Percentiles rank a stretch among this genome's conserved stretches.
These are phyloP conservation scores for Erethizon dorsatum DNA, from an alignment of 2,797 vertebrate species.

Conservation along the genomic window DNA sequence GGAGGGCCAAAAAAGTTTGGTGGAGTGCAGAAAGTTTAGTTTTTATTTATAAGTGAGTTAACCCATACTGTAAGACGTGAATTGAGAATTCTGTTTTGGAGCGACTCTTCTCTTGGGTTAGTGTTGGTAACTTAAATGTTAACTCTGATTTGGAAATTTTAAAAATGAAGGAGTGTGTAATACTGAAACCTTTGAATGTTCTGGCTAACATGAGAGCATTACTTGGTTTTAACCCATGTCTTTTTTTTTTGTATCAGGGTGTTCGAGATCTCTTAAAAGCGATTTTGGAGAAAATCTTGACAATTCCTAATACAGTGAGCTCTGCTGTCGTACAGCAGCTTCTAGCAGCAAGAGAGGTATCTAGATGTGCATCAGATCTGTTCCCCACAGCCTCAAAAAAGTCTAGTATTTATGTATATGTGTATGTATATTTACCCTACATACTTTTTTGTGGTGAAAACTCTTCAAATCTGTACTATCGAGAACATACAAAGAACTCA, in stretches of 20 bases:
- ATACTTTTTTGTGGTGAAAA: background rate
- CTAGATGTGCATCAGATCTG: background rate
- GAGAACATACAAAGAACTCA: too few species aligned
- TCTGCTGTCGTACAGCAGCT: slow-evolving; percentile 98
- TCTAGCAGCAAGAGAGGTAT: slow-evolving; percentile 96
- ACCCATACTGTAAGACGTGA: background rate
- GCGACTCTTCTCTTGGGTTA: background rate
- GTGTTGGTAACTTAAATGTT: background rate
- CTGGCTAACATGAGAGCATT: background rate
- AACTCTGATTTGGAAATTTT: slow-evolving; percentile 4
- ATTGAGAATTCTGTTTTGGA: slow-evolving; percentile 30
- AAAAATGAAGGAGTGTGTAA: background rate
- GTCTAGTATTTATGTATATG: background rate
- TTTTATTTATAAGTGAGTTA: slow-evolving; percentile 51
- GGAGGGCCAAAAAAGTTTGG: background rate
- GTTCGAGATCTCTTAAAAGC: slow-evolving; percentile 97
- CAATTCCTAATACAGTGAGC: slow-evolving; percentile 97
- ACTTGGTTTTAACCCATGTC: slow-evolving; percentile 34
- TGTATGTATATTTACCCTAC: background rate
- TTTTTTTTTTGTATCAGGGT: slow-evolving; percentile 90
- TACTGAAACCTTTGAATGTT: slow-evolving; percentile 4
- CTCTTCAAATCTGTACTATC: too few species aligned
- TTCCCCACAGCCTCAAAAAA: background rate
- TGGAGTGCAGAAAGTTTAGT: background rate
- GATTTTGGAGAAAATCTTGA: slow-evolving; percentile 98